Evolutionary conservation across 2,797 vertebrate genomes (phyloP).

Genomic region (Anomalospiza imberbis): DNA sequence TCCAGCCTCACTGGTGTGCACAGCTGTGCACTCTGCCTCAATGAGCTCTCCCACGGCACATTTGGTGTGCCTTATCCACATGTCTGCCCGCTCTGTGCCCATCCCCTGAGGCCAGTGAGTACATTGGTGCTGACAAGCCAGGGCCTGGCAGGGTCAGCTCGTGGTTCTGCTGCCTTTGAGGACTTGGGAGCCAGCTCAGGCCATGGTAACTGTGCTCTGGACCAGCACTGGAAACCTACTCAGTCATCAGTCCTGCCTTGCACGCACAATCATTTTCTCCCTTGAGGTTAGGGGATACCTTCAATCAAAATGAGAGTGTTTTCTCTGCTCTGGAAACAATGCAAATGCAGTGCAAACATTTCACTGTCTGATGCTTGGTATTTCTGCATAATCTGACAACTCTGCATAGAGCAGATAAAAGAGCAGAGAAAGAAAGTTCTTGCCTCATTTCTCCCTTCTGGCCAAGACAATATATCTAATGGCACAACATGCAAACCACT

Average conservation of each 20-base stretch:
- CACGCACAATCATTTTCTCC: background rate
- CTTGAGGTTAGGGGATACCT: background rate
- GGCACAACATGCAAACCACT: background rate
- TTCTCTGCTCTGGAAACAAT: background rate
- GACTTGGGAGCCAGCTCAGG: background rate
- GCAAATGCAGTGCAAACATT: background rate
- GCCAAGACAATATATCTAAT: background rate
- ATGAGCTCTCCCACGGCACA: fast-evolving
- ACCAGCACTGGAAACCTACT: background rate
- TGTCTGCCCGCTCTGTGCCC: background rate
- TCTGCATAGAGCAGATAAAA: background rate
- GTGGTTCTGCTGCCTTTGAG: background rate
- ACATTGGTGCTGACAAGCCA: background rate
- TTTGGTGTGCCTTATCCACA: fast-evolving
- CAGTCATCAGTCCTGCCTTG: background rate
- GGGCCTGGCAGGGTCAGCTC: background rate
- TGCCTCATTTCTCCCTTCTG: background rate
- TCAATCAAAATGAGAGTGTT: background rate
- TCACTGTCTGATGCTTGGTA: background rate
- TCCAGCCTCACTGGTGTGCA: background rate
- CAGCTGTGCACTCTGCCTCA: background rate
- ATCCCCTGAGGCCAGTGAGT: background rate
- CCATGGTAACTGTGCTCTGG: background rate
- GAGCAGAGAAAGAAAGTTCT: background rate
- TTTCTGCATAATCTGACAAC: background rate